A percentile compares a stretch with the other conserved stretches of the same genome.
phyloP scores from a whole-genome alignment of 1,140 invertebrate species.

The Pteromalus puparum region DNA sequence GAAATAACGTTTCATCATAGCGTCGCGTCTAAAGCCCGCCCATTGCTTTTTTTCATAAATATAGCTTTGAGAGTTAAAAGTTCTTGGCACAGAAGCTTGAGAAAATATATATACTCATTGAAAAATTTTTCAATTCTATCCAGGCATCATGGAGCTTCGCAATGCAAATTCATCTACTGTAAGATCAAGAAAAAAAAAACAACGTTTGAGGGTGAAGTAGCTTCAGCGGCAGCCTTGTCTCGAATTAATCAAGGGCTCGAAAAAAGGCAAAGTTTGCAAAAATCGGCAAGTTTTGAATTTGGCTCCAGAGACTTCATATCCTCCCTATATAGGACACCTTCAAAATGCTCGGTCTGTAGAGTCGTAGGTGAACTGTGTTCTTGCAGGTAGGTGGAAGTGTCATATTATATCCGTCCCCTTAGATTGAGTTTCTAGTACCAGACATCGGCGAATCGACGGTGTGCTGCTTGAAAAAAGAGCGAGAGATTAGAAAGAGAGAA shows the following conservation, averaged over 20 bases:
- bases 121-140: conserved; percentile 16
- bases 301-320: conserved; percentile 57
- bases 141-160: conserved; percentile 52
- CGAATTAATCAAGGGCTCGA: conserved; percentile 37
- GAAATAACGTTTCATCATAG: too few relatives aligned
- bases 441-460: conserved; percentile 64
- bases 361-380: conserved; percentile 54
- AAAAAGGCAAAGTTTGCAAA: conserved; percentile 38
- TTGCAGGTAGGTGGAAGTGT: conserved; percentile 63
- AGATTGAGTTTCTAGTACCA: conserved; percentile 68
- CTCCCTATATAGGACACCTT: conserved; percentile 52
- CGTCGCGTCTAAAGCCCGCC: too few relatives aligned
- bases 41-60: too few relatives aligned
- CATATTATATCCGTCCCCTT: conserved; percentile 74
- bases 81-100: neutral
- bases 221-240: conserved; percentile 38
- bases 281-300: conserved; percentile 52
- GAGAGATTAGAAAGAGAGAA: conserved; percentile 5
- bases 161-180: conserved; percentile 53
- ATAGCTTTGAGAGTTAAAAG: neutral
- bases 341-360: conserved; percentile 57
- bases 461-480: conserved; percentile 65
- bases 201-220: conserved; percentile 37
- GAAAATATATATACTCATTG: conserved; percentile 18
- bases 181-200: conserved; percentile 38